Conservation (phyloP, 35 echinoderm and acorn worm genomes). For the Lytechinus variegatus region DNA sequence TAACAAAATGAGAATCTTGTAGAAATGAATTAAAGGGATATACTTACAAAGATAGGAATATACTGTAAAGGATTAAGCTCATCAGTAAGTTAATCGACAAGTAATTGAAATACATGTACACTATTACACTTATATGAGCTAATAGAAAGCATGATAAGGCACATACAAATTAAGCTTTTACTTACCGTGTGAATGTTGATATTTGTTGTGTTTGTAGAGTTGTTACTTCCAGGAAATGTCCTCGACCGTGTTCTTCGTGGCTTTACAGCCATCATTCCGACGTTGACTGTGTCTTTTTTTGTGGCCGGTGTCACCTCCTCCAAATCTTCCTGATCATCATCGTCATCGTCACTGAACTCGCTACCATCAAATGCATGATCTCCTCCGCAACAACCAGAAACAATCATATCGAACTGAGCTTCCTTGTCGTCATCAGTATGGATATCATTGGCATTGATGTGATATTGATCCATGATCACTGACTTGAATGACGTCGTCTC, state of each 20-base stretch:
- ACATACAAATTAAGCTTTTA: not conserved
- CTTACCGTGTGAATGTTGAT: not conserved
- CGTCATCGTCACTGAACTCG: not conserved
- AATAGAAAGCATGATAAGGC: not conserved
- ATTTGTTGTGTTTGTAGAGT: not conserved
- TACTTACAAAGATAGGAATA: no score
- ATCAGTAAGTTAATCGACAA: no score
- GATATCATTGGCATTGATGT: not conserved
- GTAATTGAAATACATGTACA: no score
- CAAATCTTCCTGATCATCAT: not conserved
- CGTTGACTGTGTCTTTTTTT: not conserved
- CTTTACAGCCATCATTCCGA: not conserved
- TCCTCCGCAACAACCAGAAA: not conserved
- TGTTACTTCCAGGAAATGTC: not conserved
- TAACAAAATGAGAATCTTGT: no score
- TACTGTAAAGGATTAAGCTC: no score
- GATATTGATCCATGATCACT: slow-evolving; percentile 2
- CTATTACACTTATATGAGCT: no score
- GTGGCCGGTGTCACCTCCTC: not conserved
- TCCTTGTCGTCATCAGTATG: not conserved
- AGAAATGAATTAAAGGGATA: no score
- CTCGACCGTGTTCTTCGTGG: not conserved
- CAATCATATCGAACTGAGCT: not conserved
- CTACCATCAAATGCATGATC: not conserved
- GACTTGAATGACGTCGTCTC: slow-evolving; percentile 31